Evolutionary conservation across 1,140 invertebrate genomes (phyloP).

Genomic region (Drosophila varians): DNA sequence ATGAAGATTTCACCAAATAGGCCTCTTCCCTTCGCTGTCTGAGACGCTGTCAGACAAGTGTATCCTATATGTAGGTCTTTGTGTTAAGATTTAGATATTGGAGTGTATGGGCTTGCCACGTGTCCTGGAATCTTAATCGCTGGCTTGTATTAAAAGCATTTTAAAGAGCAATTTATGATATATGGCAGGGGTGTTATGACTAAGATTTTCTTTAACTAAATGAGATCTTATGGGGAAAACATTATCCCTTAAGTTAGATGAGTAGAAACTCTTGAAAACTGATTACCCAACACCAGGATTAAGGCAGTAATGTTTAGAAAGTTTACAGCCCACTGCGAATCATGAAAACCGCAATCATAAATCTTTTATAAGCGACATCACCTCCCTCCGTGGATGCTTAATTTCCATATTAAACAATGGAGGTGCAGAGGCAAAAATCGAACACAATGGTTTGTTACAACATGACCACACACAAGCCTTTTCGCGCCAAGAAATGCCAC

Average conservation of each 20-base stretch:
- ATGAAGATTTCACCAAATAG: constrained; percentile 77
- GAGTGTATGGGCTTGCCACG: constrained; percentile 39
- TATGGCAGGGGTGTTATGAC: background rate
- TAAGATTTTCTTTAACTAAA: background rate
- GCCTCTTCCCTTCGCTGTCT: constrained; percentile 29
- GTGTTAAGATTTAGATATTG: constrained; percentile 47
- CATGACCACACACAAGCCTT: constrained; percentile 78
- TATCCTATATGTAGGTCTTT: constrained; percentile 4
- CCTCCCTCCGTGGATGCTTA: constrained; percentile 6
- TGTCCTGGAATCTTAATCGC: constrained; percentile 38
- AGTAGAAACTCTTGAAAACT: background rate
- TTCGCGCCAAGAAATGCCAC: constrained; percentile 74
- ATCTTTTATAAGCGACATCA: background rate
- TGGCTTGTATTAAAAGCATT: constrained; percentile 7
- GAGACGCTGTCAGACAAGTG: constrained; percentile 52
- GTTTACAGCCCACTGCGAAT: constrained; percentile 7
- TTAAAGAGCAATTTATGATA: constrained; percentile 18
- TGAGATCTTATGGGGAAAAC: background rate
- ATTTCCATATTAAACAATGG: constrained; percentile 74
- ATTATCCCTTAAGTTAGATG: background rate
- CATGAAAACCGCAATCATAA: constrained; percentile 9
- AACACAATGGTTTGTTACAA: constrained; percentile 69
- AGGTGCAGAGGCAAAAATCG: constrained; percentile 13
- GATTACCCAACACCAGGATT: background rate
- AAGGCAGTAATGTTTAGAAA: background rate